Evolutionary conservation across 2,113 vertebrate species (phyloP).

Genomic region (Oreochromis spilurus): DNA sequence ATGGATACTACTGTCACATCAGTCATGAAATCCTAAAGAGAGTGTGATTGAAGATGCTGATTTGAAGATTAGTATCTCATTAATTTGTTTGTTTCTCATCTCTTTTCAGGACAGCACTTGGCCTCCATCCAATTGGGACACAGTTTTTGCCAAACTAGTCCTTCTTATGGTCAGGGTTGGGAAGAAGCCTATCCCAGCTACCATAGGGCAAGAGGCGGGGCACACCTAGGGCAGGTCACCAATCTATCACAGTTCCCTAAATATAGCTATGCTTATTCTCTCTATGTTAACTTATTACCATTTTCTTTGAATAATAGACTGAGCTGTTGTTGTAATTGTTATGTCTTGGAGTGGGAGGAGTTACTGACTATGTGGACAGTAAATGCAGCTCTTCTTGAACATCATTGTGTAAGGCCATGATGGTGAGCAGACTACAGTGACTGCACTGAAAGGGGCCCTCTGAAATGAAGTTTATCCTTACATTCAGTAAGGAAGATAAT

Average conservation of each 20-base stretch:
- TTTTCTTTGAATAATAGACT: neutral
- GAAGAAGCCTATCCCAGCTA: neutral
- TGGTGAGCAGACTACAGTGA: neutral
- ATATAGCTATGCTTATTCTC: neutral
- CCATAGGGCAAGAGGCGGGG: rapidly evolving
- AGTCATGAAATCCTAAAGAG: neutral
- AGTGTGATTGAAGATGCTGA: neutral
- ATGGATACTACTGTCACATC: neutral
- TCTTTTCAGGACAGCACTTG: neutral
- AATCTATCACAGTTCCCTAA: neutral
- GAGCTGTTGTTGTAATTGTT: neutral
- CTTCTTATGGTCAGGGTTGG: neutral
- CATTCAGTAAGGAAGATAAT: neutral
- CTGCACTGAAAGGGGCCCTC: neutral
- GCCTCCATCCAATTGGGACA: neutral
- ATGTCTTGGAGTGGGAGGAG: neutral
- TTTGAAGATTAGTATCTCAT: neutral
- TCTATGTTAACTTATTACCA: neutral
- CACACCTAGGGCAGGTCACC: neutral
- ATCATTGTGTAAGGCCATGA: neutral
- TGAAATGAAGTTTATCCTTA: neutral
- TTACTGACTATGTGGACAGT: neutral
- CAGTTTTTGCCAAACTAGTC: neutral
- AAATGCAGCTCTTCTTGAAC: neutral
- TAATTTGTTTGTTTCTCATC: neutral